Base-by-base conservation (phyloP, 53 echinoderm and acorn worm species). In the Crossaster papposus region DNA sequence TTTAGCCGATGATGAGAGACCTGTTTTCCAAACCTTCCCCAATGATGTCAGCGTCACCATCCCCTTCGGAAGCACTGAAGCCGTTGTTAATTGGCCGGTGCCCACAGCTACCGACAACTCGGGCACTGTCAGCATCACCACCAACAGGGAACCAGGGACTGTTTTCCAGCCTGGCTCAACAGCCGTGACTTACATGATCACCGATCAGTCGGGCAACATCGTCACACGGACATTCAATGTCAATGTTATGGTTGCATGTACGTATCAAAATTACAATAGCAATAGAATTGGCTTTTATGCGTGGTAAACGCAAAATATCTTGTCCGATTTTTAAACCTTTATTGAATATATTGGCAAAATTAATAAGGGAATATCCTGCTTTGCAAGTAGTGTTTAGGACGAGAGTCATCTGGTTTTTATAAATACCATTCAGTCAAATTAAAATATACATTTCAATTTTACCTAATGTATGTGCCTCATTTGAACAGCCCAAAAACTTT, bases 61-160 rank as follows among this genome's bases (percentile, higher is more conserved):
- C 5, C 89, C 89, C 14, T 89, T 83, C 30, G 93, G 91, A 11
- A 73, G 35, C 53, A 83, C 34, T 53, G 50, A 72, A 29, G 78
- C 85, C 28, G 33, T 55, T 7, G 94, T 92, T 4, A 86, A 64
- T 11, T 94, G 94, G 94, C 54, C 54, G 3, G 82, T 58, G 22
- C 94, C 94, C 30, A 76, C 77, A 0, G 90, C 90, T 29, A 90
- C 81, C 31, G 94, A 94, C 64, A 90, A 92, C 72, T 92, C 92
- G 2, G 92, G 93, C 17, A 76, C 65, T 9, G 89, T 89, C 14
- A 64, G 28, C 63, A 36, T 65, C 51, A 81, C 65, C 14, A 71
- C 55, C 34, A 74, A 36, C 54, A 38, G 18, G 14, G 26, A 83
- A 13, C 91, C 95, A 10, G 92, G 91, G 20, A 83, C 83, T 53